phyloP scores from a whole-genome alignment of 1,140 invertebrate species.

The Argopecten irradians region DNA sequence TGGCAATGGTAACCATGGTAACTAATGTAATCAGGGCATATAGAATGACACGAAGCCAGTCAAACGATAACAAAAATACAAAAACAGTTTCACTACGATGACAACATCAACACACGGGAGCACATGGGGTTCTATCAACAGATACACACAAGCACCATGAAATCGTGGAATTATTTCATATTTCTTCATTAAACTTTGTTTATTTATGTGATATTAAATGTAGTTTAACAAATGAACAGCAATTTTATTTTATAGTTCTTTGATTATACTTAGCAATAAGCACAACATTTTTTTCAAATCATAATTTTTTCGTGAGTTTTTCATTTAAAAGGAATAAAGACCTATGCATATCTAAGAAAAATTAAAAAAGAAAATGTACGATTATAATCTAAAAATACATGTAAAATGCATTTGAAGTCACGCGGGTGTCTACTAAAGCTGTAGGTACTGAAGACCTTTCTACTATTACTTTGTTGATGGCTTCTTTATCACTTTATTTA shows the following conservation, averaged over 20 bases:
- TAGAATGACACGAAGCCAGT: background rate
- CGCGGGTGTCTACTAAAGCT: no score
- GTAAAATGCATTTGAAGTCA: no score
- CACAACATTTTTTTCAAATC: background rate
- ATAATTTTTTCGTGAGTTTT: background rate
- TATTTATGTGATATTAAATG: background rate
- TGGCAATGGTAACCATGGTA: background rate
- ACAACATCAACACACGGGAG: background rate
- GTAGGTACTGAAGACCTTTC: no score
- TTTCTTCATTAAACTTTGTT: background rate
- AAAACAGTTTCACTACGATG: background rate
- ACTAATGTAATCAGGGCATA: background rate
- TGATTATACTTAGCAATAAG: background rate
- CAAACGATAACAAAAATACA: background rate
- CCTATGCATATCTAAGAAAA: background rate
- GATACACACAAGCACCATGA: slow-evolving; percentile 3
- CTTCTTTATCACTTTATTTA: no score
- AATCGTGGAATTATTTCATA: background rate
- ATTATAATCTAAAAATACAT: background rate
- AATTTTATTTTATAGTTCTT: background rate
- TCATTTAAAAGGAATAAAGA: background rate
- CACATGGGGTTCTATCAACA: background rate
- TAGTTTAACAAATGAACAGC: background rate
- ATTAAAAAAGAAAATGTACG: background rate
- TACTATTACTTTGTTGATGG: no score